phyloP scores from a whole-genome alignment of 2,113 vertebrate genomes.

The Bostrychus sinensis region DNA sequence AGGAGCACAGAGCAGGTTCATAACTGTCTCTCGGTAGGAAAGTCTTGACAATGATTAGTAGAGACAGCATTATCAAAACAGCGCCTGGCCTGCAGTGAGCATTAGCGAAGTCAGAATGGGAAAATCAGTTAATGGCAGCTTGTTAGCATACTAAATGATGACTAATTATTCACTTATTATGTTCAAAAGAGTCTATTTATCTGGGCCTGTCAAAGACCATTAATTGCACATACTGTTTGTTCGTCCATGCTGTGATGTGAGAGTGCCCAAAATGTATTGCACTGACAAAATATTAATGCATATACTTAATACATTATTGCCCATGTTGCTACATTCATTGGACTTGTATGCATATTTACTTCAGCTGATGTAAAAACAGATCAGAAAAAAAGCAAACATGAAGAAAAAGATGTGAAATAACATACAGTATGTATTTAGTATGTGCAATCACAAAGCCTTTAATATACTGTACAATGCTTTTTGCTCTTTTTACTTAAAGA shows the following conservation, averaged over 20 bases:
- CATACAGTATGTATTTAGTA: no score
- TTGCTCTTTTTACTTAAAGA: no score
- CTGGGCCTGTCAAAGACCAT: conserved; percentile 62
- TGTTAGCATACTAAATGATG: conserved; percentile 72
- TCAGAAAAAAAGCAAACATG: no score
- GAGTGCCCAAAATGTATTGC: no score
- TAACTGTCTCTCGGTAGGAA: conserved; percentile 61
- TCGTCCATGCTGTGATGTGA: not conserved
- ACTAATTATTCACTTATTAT: conserved; percentile 73
- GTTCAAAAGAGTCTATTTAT: conserved; percentile 68
- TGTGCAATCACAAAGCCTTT: no score
- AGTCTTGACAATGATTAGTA: conserved; percentile 71
- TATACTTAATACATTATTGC: no score
- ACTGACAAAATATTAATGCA: no score
- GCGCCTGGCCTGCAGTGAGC: conserved; percentile 61
- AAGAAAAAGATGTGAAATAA: no score
- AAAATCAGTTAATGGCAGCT: conserved; percentile 66
- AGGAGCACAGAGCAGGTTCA: conserved; percentile 40
- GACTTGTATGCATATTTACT: not conserved
- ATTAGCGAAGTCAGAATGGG: conserved; percentile 61
- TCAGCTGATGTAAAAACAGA: not conserved
- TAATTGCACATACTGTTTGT: conserved; percentile 50
- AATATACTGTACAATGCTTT: no score
- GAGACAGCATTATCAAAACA: conserved; percentile 73
- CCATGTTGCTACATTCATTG: no score